Conservation (phyloP, 2,888 invertebrate genomes). For the Drosophila hamatofila region DNA sequence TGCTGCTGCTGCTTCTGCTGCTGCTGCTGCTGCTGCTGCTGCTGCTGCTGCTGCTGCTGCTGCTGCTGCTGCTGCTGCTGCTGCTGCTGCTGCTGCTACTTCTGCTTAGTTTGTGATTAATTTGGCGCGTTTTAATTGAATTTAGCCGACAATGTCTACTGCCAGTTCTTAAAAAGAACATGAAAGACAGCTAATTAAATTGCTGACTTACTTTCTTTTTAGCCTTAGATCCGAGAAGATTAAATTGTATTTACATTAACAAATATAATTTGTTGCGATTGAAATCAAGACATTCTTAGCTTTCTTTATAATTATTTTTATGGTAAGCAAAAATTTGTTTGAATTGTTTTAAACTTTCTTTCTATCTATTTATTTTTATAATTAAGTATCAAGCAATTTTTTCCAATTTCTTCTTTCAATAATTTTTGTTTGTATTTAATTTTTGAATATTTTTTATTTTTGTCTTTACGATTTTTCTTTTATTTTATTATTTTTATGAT, state of each 20-base stretch:
- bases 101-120: constrained; percentile 15
- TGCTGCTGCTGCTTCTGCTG: background rate
- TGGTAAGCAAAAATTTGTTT: too few species aligned
- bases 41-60: background rate
- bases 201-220: constrained; percentile 11
- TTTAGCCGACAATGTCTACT: constrained; percentile 20
- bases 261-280: constrained; percentile 1
- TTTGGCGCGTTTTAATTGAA: constrained; percentile 44
- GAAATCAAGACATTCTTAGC: background rate
- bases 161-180: constrained; percentile 1
- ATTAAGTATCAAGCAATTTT: too few species aligned
- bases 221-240: background rate
- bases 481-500: too few species aligned
- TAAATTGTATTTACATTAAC: background rate
- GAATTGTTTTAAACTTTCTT: background rate
- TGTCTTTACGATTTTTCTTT: too few species aligned
- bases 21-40: background rate
- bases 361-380: too few species aligned
- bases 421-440: too few species aligned
- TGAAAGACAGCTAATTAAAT: constrained; percentile 39
- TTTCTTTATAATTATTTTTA: constrained; percentile 12
- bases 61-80: background rate
- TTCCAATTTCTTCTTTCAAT: too few species aligned
- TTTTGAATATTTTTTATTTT: too few species aligned
- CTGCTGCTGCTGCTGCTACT: background rate